phyloP scores from a whole-genome alignment of 2,113 vertebrate species.

The Corvus cornix region DNA sequence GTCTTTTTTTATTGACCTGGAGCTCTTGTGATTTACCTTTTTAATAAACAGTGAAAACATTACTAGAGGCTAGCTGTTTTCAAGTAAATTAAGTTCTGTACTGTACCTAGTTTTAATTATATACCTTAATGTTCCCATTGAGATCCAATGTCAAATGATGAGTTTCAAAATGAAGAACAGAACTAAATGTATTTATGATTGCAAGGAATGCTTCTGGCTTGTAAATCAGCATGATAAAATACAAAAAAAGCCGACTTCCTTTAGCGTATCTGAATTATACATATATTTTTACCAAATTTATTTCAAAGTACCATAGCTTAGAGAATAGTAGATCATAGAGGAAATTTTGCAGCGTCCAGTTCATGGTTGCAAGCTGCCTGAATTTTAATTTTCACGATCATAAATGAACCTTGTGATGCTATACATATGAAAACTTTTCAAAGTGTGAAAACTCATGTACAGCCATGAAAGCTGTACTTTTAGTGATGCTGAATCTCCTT shows the following conservation, averaged over 20 bases:
- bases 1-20: background rate
- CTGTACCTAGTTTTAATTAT: constrained; percentile 17
- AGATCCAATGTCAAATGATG: background rate
- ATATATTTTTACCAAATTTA: background rate
- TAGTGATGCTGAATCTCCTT: background rate
- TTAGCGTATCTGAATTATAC: background rate
- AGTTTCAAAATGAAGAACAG: background rate
- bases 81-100: background rate
- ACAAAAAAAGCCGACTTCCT: background rate
- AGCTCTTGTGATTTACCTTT: constrained; percentile 24
- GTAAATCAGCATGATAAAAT: background rate
- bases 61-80: background rate
- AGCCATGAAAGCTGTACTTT: background rate
- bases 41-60: constrained; percentile 30
- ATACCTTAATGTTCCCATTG: background rate
- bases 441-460: background rate
- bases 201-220: background rate
- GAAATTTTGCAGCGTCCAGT: background rate
- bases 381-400: background rate
- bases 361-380: background rate
- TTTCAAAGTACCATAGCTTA: background rate
- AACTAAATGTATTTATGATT: background rate
- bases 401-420: background rate
- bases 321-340: background rate
- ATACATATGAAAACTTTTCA: background rate